Percentiles rank a stretch among this genome's conserved stretches.
These are phyloP conservation scores for Proctacanthus coquilletti DNA, from an alignment of 1,140 invertebrate genomes.

Conservation along the genomic window DNA sequence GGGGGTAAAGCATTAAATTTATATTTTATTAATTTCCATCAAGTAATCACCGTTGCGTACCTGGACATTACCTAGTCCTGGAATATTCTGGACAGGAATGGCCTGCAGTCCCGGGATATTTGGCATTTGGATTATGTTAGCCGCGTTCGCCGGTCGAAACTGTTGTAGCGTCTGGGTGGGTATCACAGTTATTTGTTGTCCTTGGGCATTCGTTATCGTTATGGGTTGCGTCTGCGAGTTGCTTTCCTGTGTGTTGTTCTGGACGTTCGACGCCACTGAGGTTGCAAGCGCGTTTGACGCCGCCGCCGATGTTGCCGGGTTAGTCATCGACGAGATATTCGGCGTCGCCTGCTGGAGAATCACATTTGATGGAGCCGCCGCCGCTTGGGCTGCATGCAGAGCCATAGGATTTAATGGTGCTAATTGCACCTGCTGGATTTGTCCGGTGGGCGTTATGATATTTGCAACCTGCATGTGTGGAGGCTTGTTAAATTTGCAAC, in stretches of 20 bases:
- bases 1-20: no score
- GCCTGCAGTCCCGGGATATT: constrained; percentile 35
- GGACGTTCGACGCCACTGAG: background rate
- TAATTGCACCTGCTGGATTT: constrained; percentile 73
- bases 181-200: constrained; percentile 56
- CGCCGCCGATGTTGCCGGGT: constrained; percentile 24
- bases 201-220: constrained; percentile 46
- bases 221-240: constrained; percentile 34
- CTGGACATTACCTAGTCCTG: constrained; percentile 61
- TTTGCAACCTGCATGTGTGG: constrained; percentile 60
- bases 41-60: constrained; percentile 26
- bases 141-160: background rate
- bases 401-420: constrained; percentile 33
- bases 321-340: constrained; percentile 22
- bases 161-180: constrained; percentile 33
- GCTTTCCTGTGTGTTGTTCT: constrained; percentile 16
- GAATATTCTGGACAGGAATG: constrained; percentile 51
- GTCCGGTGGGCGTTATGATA: constrained; percentile 71
- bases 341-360: constrained; percentile 20
- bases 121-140: constrained; percentile 21
- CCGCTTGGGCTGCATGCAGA: constrained; percentile 6
- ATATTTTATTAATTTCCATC: no score
- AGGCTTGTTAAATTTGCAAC: constrained; percentile 29
- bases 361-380: constrained; percentile 6
- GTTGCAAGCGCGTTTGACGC: constrained; percentile 18